Conservation (phyloP, 2,888 invertebrate genomes). For the Sipha maydis region DNA sequence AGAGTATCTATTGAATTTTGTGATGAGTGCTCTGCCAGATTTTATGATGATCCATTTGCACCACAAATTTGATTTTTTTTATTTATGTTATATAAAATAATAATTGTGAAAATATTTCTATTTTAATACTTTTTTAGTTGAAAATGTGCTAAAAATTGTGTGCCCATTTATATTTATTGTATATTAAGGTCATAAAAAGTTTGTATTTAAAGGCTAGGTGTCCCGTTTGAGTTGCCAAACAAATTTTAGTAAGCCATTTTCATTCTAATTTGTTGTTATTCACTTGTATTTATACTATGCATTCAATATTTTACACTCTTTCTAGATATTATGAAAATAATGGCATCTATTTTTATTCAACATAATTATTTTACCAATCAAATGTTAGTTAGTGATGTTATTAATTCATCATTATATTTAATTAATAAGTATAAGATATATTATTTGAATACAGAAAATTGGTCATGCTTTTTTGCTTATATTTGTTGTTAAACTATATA, state of each 20-base stretch:
- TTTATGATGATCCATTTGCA: conserved; percentile 36
- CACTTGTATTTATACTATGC: background rate
- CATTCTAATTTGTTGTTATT: background rate
- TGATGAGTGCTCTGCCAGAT: conserved; percentile 51
- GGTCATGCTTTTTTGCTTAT: conserved; percentile 39
- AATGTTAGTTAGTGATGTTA: background rate
- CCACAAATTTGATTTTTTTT: background rate
- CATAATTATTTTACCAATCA: background rate
- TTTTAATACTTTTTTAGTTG: background rate
- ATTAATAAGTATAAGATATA: conserved; percentile 15
- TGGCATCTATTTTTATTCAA: background rate
- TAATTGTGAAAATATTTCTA: background rate
- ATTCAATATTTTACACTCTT: too few species aligned
- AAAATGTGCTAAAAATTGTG: background rate
- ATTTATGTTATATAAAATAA: background rate
- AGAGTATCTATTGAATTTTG: conserved; percentile 58
- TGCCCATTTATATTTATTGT: background rate
- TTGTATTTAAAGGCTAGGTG: background rate
- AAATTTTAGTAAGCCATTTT: background rate
- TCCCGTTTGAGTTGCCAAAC: background rate
- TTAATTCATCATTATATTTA: conserved; percentile 13
- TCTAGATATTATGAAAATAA: background rate
- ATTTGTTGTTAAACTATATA: background rate
- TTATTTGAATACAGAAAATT: conserved; percentile 30
- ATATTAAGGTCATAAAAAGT: background rate